phyloP scores from a whole-genome alignment of 2,113 vertebrate species.

The Albula glossodonta region DNA sequence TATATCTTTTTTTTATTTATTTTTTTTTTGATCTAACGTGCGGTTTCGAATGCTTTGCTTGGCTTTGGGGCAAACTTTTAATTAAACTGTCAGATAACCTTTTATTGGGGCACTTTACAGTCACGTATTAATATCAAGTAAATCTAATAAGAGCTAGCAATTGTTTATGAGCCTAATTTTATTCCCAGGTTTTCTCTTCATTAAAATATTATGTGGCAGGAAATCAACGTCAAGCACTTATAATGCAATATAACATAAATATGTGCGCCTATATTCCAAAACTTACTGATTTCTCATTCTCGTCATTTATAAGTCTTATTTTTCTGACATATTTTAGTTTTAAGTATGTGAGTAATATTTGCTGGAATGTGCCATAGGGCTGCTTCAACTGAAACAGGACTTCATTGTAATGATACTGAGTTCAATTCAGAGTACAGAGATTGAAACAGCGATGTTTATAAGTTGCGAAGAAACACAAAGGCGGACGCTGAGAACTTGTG shows the following conservation, averaged over 20 bases:
- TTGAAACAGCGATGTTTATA: background rate
- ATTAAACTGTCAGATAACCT: slow-evolving; percentile 69
- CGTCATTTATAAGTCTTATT: background rate
- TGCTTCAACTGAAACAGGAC: background rate
- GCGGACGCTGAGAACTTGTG: background rate
- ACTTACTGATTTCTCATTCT: background rate
- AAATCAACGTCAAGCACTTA: slow-evolving; percentile 3
- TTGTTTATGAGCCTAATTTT: slow-evolving; percentile 64
- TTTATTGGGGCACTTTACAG: slow-evolving; percentile 66
- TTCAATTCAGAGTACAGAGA: background rate
- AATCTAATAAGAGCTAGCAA: slow-evolving; percentile 63
- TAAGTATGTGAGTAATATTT: background rate
- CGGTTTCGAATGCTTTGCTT: background rate
- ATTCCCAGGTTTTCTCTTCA: slow-evolving; percentile 27
- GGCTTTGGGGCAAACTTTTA: slow-evolving; percentile 67
- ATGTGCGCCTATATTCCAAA: background rate
- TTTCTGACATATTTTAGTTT: background rate
- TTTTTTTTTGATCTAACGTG: background rate
- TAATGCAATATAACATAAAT: background rate
- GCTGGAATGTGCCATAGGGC: background rate
- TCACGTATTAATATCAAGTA: slow-evolving; percentile 51
- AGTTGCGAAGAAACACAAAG: background rate
- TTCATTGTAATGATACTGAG: background rate
- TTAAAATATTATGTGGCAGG: slow-evolving; percentile 23
- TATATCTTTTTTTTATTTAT: slow-evolving; percentile 6